Conservation (phyloP, 2,113 vertebrate genomes). For the Burhinus bistriatus region DNA sequence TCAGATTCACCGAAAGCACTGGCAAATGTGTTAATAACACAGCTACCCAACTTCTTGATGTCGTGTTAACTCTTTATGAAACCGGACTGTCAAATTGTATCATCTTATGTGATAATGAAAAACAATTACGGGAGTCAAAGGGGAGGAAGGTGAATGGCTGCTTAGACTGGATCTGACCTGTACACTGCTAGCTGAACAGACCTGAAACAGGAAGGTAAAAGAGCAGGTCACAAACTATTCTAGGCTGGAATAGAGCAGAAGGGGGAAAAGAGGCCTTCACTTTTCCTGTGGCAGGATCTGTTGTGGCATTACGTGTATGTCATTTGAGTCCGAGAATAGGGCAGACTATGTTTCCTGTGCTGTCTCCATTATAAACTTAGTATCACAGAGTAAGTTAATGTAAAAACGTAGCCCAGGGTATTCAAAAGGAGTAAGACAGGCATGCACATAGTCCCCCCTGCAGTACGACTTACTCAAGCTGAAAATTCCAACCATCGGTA, state of each 20-base stretch:
- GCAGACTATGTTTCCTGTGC: background rate
- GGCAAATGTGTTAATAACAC: background rate
- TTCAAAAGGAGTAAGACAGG: background rate
- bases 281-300: background rate
- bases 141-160: background rate
- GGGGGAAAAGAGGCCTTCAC: background rate
- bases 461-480: background rate
- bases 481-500: background rate
- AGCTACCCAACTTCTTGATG: background rate
- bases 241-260: background rate
- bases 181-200: background rate
- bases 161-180: background rate
- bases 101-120: background rate
- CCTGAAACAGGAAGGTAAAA: background rate
- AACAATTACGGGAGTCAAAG: background rate
- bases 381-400: background rate
- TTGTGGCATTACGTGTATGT: fast-evolving
- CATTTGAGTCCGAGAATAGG: background rate
- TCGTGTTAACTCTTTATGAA: background rate
- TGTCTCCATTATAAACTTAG: background rate
- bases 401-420: background rate
- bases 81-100: background rate
- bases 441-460: background rate
- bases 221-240: background rate
- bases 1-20: background rate